Base-by-base conservation (phyloP, 2,888 invertebrate species). In the Aelia acuminata region DNA sequence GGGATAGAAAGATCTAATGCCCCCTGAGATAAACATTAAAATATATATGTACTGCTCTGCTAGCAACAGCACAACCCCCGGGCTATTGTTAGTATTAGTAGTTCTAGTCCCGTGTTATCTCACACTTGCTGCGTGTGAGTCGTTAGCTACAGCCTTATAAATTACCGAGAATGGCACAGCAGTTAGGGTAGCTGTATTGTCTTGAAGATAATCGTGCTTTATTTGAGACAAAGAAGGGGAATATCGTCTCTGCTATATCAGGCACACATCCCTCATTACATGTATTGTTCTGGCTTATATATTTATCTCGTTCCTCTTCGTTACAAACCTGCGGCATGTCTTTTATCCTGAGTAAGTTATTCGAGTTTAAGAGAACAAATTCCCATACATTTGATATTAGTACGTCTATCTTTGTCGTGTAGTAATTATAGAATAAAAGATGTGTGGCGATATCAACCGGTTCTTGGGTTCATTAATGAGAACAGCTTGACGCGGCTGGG, bases 61-160 rank as follows among this genome's bases (percentile, higher is more conserved):
- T n/a, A 53, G 53, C n/a, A 10, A n/a, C 22, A n/a, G 3, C 53
- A 53, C n/a, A n/a, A n/a, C n/a, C 53, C 26, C 31, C 26, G 4
- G 63, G 31, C 63, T 63, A 63, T 63, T 63, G 63, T 63, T 53
- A 53, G 53, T n/a, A 53, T 53, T n/a, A 53, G 53, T 53, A 5
- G 63, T 63, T 63, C 63, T 15, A 63, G 26, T 63, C 26, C 11
- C 31, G 26, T 26, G 26, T 63, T 63, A 63, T 63, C 63, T 63
- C 31, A 0, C 63, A 31, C 63, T 13, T 63, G 31, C 26, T 63
- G 63, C 13, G 63, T 31, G 15, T 63, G 26, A 63, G 63, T 31
- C 31, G 63, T 63, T 63, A 63, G 31, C 31, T 13, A 63, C 4
- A 15, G 31, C 31, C 26, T 15, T 63, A 31, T 63, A 63, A 63